Base-by-base conservation (phyloP, 2,797 vertebrate genomes). In the Syngnathus acus region DNA sequence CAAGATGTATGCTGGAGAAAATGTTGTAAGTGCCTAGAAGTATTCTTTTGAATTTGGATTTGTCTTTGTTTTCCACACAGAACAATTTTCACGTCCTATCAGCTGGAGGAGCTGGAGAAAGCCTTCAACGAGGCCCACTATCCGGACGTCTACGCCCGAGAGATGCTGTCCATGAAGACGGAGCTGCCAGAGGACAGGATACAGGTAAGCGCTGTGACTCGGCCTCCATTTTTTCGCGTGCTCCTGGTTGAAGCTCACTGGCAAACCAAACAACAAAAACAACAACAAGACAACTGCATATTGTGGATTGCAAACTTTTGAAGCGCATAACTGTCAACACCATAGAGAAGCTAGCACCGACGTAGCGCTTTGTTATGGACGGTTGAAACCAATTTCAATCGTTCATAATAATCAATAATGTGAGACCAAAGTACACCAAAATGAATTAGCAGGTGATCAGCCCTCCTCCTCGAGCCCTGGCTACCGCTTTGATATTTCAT, bases 121-220 rank as follows among this genome's bases (percentile, higher is more conserved):
- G 95, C 96, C 1, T 99, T 99, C 81, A 98, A 96, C 6, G 96
- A 99, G 72, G 96, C 97, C 45, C 97, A 98, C 88, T 99, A 99
- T 81, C 97, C 97, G 38, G 97, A 99, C 0, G 97, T 98, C 1
- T 98, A 99, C 23, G 95, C 97, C 72, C 88, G 97, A 78, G 97
- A 99, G 83, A 97, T 98, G 96, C 82, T 99, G 73, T 96, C 97
- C 81, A 96, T 97, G 95, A 98, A 97, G 84, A 99, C 97, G 0
- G 96, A 98, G 80, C 90, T 99, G 26, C 97, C 96, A 0, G 97
- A 99, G 86, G 97, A 99, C 91, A 95, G 97, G 79, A 99, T 99
- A 93, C 97, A 99, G 95, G 96, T 85, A 75, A 67, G 94, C 74
- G 45, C 5, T 5, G 32, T 32, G 32, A 32, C 32, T 32, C 32